These are phyloP conservation scores for Gavialis gangeticus DNA, from an alignment of 2,113 vertebrate species.

Conservation along the genomic window DNA sequence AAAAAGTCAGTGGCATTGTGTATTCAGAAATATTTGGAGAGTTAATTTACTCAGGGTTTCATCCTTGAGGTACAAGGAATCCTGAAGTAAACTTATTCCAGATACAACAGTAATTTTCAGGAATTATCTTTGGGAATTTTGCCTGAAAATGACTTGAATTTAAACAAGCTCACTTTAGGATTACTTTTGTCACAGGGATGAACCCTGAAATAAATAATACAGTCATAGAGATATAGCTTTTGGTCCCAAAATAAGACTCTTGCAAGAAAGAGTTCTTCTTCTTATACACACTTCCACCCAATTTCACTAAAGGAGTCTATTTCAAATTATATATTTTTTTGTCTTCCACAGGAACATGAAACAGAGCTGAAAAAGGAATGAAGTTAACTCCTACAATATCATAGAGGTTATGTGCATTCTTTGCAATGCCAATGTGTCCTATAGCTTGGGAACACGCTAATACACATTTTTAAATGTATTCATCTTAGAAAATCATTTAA, in stretches of 20 bases:
- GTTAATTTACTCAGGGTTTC: slow-evolving; percentile 27
- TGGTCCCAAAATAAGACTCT: neutral
- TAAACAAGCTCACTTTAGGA: no score
- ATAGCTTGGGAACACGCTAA: neutral
- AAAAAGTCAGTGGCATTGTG: neutral
- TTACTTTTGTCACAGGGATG: no score
- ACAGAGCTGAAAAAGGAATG: slow-evolving; percentile 1
- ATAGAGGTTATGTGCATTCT: neutral
- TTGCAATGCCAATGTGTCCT: neutral
- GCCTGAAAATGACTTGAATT: no score
- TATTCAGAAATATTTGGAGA: neutral
- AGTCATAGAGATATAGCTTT: neutral
- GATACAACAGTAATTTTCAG: neutral
- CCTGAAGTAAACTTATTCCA: slow-evolving; percentile 1
- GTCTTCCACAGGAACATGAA: neutral
- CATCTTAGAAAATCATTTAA: neutral
- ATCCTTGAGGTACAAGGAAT: slow-evolving; percentile 46
- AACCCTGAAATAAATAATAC: no score
- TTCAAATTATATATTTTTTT: neutral
- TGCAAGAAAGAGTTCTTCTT: neutral
- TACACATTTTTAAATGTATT: neutral
- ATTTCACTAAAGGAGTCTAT: neutral
- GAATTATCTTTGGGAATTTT: neutral
- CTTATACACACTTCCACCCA: neutral
- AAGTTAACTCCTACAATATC: neutral